Percentiles rank a stretch among this genome's conserved stretches.
Conservation (phyloP, 2,888 invertebrate species). For the Latrodectus hesperus region DNA sequence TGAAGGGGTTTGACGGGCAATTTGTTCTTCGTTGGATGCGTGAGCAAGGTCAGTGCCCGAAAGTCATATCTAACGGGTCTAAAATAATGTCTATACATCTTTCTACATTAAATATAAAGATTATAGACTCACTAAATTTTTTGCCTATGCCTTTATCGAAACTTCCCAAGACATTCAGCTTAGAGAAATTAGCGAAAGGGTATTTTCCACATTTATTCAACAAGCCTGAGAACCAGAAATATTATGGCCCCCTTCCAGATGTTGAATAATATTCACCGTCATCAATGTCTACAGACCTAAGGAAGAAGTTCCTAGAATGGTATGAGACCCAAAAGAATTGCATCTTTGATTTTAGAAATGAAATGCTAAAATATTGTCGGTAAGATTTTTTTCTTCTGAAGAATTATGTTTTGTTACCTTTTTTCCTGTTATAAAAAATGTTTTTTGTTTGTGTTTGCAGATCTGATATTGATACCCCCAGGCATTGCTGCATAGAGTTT, state of each 20-base stretch:
- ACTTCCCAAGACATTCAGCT: too few relatives aligned
- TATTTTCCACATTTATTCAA: too few relatives aligned
- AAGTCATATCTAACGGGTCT: constrained; percentile 16
- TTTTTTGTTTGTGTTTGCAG: background rate
- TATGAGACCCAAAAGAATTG: too few relatives aligned
- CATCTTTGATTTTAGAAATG: background rate
- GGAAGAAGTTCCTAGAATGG: too few relatives aligned
- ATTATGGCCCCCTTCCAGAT: too few relatives aligned
- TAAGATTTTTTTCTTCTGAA: background rate
- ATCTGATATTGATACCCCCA: constrained; percentile 19
- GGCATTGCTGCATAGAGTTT: background rate
- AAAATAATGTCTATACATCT: constrained; percentile 11
- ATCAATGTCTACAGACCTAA: too few relatives aligned
- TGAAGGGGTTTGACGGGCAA: constrained; percentile 39
- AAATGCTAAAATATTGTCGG: too few relatives aligned
- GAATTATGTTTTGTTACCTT: background rate
- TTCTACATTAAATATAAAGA: background rate
- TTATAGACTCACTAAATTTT: constrained; percentile 1
- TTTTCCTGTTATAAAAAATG: too few relatives aligned
- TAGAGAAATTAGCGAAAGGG: too few relatives aligned
- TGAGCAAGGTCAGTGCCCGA: constrained; percentile 6
- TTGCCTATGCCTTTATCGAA: too few relatives aligned
- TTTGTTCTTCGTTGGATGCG: constrained; percentile 1
- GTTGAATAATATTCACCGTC: too few relatives aligned
- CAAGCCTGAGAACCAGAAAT: too few relatives aligned